Evolutionary conservation across 1,140 invertebrate genomes (phyloP), one percentile per base, ranked within the genome.

Genomic region (Helicoverpa zea): DNA sequence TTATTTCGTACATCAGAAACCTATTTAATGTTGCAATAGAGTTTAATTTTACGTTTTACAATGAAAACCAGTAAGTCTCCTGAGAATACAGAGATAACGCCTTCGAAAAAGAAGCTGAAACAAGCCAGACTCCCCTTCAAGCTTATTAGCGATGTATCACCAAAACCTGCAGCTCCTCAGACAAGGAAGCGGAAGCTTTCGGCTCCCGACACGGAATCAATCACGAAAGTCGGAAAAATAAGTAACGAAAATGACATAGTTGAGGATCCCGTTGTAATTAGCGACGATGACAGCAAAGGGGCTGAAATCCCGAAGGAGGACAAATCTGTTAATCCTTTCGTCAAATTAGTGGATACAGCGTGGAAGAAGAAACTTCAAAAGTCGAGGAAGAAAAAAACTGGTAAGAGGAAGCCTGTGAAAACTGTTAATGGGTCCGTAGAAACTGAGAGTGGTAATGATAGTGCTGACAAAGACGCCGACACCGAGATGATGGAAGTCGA

Each of bases 121-220:
- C 93, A 94, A 87, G 93, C 92, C 72, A 89, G 93, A 80, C 89
- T 94, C 81, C 92, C 92, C 80, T 94, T 94, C 76, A 94, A 90
- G 72, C 73, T 92, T 81, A 86, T 94, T 81, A 93, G 89, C 72
- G 93, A 93, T 86, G 88, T 85, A 72, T 88, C 92, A 68, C 87
- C 91, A 7, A 88, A 88, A 49, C 66, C 91, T 56, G 87, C 76
- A 23, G 72, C 84, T 80, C 83, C 89, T 64, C 85, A 61, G n/a
- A 85, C 90, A 5, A 87, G 93, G 80, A 94, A 94, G 70, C 88
- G 93, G 59, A 94, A 94, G 79, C 77, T 94, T 30, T 93, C 93
- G 49, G 83, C 83, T 4, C 81, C 91, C 35, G 89, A 90, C 51
- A 73, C 85, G 14, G 89, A 91, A 80, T 81, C 89, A 7, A 84